These are phyloP conservation scores for Cranoglanis bouderius DNA, from an alignment of 2,113 vertebrate species.

Conservation along the genomic window DNA sequence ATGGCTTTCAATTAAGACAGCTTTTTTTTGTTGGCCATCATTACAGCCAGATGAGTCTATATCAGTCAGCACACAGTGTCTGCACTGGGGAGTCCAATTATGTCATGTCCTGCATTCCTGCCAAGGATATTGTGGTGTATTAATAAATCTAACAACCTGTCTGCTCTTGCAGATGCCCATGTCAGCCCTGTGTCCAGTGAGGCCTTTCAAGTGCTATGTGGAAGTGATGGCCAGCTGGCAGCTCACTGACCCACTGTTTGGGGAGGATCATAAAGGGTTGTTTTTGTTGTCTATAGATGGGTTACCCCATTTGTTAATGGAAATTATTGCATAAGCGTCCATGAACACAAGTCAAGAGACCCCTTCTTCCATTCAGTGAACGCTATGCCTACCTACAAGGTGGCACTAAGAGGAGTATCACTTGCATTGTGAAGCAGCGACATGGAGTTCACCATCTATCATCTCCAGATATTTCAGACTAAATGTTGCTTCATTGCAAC, in stretches of 20 bases:
- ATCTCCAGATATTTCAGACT: background rate
- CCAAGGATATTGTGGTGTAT: conserved; percentile 4
- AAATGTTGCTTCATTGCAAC: background rate
- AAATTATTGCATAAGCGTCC: background rate
- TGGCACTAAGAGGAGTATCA: background rate
- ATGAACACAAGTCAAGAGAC: background rate
- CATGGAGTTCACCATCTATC: background rate
- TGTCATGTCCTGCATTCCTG: background rate
- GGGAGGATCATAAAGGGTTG: background rate
- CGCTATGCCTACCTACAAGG: background rate
- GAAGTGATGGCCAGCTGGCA: conserved; percentile 4
- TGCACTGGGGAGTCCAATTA: background rate
- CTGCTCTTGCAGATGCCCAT: background rate
- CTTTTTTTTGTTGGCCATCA: background rate
- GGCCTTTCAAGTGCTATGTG: background rate
- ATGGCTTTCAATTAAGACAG: background rate
- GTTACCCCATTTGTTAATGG: background rate
- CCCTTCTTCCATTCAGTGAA: background rate
- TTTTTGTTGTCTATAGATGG: background rate
- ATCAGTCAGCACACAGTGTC: background rate
- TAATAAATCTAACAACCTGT: conserved; percentile 11
- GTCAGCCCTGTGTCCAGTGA: background rate
- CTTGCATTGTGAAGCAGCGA: background rate
- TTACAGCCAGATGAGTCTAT: background rate
- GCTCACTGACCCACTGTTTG: background rate